phyloP scores from a whole-genome alignment of 1,140 invertebrate species.

The Aphaenogaster ashmeadi region DNA sequence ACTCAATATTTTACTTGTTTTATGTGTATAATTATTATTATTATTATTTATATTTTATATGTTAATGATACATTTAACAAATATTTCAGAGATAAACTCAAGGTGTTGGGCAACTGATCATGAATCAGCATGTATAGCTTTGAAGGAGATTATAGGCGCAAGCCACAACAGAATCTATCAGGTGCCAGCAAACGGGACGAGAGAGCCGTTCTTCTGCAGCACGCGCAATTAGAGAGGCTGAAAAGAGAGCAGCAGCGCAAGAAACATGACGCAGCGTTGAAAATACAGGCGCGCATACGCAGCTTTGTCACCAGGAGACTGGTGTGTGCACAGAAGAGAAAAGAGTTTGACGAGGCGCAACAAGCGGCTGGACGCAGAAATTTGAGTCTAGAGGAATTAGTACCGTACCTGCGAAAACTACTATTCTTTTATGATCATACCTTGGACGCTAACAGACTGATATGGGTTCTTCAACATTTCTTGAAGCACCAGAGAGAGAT shows the following conservation, averaged over 20 bases:
- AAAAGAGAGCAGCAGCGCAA: conserved; percentile 93
- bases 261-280: conserved; percentile 90
- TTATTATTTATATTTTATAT: not conserved
- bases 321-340: conserved; percentile 89
- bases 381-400: conserved; percentile 87
- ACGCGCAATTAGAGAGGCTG: conserved; percentile 93
- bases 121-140: conserved; percentile 91
- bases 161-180: conserved; percentile 96
- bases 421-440: conserved; percentile 93
- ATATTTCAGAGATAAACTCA: conserved; percentile 43
- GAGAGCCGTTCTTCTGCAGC: conserved; percentile 92
- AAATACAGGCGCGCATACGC: conserved; percentile 93
- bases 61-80: not conserved
- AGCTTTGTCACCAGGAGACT: conserved; percentile 91
- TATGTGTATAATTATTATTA: not conserved
- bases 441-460: conserved; percentile 91
- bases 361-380: conserved; percentile 85
- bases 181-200: conserved; percentile 94
- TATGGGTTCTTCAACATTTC: conserved; percentile 89
- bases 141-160: conserved; percentile 96
- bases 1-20: not conserved
- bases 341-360: conserved; percentile 90
- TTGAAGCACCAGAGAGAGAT: conserved; percentile 89
- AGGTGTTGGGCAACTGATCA: conserved; percentile 49
- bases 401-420: conserved; percentile 89